A percentile compares a stretch with the other conserved stretches of the same genome.
These are phyloP conservation scores for Copsychus sechellarum DNA, from an alignment of 2,113 vertebrate genomes.

Conservation along the genomic window DNA sequence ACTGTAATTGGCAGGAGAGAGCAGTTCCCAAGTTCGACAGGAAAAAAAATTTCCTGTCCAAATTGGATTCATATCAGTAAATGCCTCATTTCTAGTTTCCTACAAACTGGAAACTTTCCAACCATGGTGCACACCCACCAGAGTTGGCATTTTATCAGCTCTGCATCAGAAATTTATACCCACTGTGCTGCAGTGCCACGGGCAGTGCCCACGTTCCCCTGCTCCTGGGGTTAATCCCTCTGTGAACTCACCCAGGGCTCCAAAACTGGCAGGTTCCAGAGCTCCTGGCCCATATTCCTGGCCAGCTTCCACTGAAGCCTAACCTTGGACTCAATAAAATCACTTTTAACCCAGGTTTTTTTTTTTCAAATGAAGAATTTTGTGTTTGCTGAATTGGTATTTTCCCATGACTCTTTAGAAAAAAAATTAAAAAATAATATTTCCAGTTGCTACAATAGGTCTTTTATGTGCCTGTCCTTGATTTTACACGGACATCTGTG, in stretches of 20 bases:
- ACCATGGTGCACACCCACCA: neutral
- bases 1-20: neutral
- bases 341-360: neutral
- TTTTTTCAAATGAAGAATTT: neutral
- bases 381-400: neutral
- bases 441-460: neutral
- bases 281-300: conserved; percentile 11
- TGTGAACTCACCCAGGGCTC: neutral
- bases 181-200: accelerated
- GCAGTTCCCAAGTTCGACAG: neutral
- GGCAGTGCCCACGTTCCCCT: neutral
- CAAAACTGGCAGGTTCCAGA: neutral
- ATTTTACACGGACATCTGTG: neutral
- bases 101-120: conserved; percentile 28
- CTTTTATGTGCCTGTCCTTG: neutral
- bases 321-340: conserved; percentile 22
- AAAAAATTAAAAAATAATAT: neutral
- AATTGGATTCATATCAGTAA: neutral
- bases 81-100: neutral
- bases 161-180: neutral
- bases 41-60: conserved; percentile 22
- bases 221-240: neutral
- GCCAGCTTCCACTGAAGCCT: conserved; percentile 19
- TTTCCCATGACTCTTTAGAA: conserved; percentile 10
- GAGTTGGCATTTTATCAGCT: neutral